Conservation (phyloP, 2,888 invertebrate species). For the Oligia latruncula region DNA sequence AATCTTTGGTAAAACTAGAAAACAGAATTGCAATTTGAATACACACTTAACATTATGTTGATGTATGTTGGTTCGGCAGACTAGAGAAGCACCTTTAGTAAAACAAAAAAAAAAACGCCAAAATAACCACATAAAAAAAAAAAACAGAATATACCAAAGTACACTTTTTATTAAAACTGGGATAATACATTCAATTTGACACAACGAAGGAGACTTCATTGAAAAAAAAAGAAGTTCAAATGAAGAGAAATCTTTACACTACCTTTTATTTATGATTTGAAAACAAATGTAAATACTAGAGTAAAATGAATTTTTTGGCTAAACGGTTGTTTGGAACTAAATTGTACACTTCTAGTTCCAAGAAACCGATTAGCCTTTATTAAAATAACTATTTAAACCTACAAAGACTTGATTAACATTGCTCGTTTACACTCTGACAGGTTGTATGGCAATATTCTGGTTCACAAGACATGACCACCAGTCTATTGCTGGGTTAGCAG, state of each 20-base stretch:
- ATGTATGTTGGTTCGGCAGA: neutral
- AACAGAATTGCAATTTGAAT: neutral
- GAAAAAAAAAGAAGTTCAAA: neutral
- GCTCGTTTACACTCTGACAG: conserved; percentile 8
- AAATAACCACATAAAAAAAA: neutral
- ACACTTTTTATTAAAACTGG: neutral
- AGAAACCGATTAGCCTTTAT: neutral
- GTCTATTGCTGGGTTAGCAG: conserved; percentile 17
- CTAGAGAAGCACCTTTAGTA: no score
- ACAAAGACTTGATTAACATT: neutral
- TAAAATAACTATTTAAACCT: neutral
- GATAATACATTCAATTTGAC: neutral
- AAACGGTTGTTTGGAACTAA: no score
- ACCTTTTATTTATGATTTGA: neutral
- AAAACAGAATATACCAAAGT: neutral
- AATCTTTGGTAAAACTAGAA: neutral
- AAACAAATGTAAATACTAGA: neutral
- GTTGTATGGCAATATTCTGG: conserved; percentile 12
- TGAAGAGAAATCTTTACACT: neutral
- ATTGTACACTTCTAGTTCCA: no score
- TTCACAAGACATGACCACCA: conserved; percentile 7
- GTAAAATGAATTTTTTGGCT: no score
- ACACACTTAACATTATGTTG: no score
- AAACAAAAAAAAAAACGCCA: no score
- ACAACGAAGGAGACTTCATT: no score